Percentiles rank a stretch among this genome's conserved stretches.
Conservation (phyloP, 2,113 vertebrate genomes). For the Leucopsar rothschildi region DNA sequence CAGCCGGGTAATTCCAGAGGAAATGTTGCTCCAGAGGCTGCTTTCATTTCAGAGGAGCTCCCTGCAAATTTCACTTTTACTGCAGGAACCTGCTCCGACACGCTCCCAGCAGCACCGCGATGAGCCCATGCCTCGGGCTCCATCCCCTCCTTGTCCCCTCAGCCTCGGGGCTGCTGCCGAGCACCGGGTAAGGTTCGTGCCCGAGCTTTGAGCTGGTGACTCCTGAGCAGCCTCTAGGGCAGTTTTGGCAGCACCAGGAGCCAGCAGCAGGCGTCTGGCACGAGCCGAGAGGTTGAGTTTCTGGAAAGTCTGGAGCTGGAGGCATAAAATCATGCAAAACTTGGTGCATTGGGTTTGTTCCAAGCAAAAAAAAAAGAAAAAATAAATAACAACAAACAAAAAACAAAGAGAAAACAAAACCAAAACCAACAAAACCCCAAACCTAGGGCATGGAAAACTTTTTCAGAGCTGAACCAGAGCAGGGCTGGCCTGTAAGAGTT, state of each 20-base stretch:
- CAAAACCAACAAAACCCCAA: neutral
- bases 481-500: neutral
- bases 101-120: neutral
- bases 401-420: no score
- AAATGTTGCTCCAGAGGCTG: slow-evolving; percentile 20
- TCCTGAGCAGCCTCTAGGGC: neutral
- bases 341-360: neutral
- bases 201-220: neutral
- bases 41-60: slow-evolving; percentile 21
- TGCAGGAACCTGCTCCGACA: neutral
- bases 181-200: neutral
- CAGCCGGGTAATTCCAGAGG: slow-evolving; percentile 22
- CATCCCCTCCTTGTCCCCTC: neutral
- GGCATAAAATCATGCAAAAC: neutral
- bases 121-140: fast-evolving
- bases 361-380: neutral
- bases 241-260: neutral
- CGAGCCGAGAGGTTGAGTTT: neutral
- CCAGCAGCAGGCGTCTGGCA: neutral
- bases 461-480: neutral
- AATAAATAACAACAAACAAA: no score
- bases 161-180: neutral
- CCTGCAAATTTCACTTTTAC: neutral
- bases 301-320: neutral
- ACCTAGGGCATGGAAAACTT: neutral